Percentiles rank a stretch among this genome's conserved stretches.
Conservation (phyloP, 2,113 vertebrate species). For the Cryptotis parvus region DNA sequence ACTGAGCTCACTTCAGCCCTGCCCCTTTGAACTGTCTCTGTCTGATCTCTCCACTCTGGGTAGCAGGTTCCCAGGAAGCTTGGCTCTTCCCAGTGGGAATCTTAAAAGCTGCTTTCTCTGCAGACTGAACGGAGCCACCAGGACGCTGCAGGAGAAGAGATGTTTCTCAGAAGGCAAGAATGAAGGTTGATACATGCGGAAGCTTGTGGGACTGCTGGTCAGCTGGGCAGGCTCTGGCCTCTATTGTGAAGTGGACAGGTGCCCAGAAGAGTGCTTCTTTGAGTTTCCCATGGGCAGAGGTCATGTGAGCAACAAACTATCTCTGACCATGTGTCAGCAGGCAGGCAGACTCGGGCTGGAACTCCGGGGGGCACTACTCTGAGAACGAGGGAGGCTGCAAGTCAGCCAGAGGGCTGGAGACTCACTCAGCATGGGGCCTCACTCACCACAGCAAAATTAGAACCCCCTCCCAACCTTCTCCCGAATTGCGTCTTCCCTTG, state of each 20-base stretch:
- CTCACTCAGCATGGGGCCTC: too few species aligned
- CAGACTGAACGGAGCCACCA: too few species aligned
- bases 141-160: neutral
- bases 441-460: fast-evolving
- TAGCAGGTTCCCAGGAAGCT: neutral
- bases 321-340: neutral
- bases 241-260: neutral
- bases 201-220: neutral
- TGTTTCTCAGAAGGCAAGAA: neutral
- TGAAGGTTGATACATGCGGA: neutral
- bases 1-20: too few species aligned
- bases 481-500: too few species aligned
- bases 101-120: neutral
- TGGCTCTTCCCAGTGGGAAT: neutral
- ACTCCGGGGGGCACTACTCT: neutral
- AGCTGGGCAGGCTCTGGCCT: neutral
- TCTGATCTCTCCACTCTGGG: neutral
- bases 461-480: neutral
- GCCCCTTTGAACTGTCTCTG: too few species aligned
- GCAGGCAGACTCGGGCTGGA: neutral
- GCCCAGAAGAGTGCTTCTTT: neutral
- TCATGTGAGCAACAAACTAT: neutral
- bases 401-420: neutral
- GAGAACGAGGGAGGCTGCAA: neutral
- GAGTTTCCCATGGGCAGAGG: neutral